Evolutionary conservation across 2,888 invertebrate species (phyloP).

Genomic region (Agriotes lineatus): DNA sequence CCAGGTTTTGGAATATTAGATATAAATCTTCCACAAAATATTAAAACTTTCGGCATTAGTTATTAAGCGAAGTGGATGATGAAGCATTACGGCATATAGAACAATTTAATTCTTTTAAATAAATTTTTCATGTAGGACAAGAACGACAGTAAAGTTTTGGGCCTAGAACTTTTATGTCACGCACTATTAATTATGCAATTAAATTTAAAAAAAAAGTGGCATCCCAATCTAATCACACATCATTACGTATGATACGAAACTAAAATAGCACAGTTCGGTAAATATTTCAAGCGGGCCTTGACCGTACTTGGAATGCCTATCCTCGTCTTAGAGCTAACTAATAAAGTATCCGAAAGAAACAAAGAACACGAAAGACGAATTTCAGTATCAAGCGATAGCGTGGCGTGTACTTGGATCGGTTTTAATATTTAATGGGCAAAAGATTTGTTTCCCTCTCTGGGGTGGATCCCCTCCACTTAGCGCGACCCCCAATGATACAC

Average conservation of each 20-base stretch:
- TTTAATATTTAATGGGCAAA: conserved; percentile 51
- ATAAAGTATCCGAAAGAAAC: conserved; percentile 7
- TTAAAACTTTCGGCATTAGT: too few relatives aligned
- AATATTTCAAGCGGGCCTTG: conserved; percentile 8
- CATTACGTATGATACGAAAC: neutral
- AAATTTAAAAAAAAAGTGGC: neutral
- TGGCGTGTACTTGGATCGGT: conserved; percentile 44
- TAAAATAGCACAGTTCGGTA: conserved; percentile 4
- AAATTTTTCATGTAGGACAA: too few relatives aligned
- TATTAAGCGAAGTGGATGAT: too few relatives aligned
- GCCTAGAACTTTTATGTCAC: too few relatives aligned
- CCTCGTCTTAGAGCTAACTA: neutral
- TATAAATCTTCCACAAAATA: too few relatives aligned
- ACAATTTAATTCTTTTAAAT: too few relatives aligned
- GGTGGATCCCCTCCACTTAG: conserved; percentile 18
- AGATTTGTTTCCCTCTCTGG: conserved; percentile 49
- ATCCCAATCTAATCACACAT: neutral
- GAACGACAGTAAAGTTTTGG: too few relatives aligned
- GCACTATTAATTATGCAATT: neutral
- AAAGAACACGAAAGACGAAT: conserved; percentile 28
- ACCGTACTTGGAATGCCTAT: conserved; percentile 5
- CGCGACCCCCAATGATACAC: conserved; percentile 5
- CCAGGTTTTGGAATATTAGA: too few relatives aligned
- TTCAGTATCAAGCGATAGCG: conserved; percentile 40
- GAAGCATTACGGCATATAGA: too few relatives aligned